Conservation (phyloP, 2,888 invertebrate species). For the Petrolisthes manimaculis region DNA sequence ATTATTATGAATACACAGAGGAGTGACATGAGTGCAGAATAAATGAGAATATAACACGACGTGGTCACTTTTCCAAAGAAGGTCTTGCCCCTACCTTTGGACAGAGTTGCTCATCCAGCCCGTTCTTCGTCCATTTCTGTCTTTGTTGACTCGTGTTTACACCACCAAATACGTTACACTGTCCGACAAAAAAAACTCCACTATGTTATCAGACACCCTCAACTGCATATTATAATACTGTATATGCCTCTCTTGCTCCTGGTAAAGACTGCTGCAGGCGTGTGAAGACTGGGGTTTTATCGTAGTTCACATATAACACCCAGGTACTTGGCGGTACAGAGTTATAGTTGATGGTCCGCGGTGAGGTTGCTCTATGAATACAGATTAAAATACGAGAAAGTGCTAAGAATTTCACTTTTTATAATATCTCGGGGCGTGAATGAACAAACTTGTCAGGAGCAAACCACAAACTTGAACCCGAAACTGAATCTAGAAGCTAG, state of each 20-base stretch:
- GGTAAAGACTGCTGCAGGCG: not conserved
- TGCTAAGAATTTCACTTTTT: conserved; percentile 16
- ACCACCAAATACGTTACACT: conserved; percentile 33
- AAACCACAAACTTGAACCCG: not conserved
- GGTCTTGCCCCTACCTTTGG: conserved; percentile 49
- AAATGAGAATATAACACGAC: conserved; percentile 21
- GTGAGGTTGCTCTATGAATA: conserved; percentile 6
- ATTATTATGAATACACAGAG: too few relatives aligned
- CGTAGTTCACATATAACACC: conserved; percentile 3
- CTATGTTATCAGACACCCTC: not conserved
- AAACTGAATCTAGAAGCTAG: not conserved
- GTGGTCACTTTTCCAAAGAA: conserved; percentile 43
- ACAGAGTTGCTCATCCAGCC: conserved; percentile 50
- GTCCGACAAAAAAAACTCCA: not conserved
- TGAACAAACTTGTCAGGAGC: not conserved
- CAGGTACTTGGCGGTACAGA: not conserved
- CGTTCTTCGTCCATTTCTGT: conserved; percentile 56
- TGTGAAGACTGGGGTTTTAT: conserved; percentile 7
- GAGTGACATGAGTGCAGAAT: too few relatives aligned
- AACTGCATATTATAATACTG: not conserved
- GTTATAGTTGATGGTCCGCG: not conserved
- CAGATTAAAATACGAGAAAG: conserved; percentile 13
- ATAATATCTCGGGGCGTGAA: not conserved
- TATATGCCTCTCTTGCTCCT: not conserved
- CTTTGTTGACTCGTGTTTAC: conserved; percentile 44